phyloP scores from a whole-genome alignment of 2,888 invertebrate genomes.

The Sinelater perroti region DNA sequence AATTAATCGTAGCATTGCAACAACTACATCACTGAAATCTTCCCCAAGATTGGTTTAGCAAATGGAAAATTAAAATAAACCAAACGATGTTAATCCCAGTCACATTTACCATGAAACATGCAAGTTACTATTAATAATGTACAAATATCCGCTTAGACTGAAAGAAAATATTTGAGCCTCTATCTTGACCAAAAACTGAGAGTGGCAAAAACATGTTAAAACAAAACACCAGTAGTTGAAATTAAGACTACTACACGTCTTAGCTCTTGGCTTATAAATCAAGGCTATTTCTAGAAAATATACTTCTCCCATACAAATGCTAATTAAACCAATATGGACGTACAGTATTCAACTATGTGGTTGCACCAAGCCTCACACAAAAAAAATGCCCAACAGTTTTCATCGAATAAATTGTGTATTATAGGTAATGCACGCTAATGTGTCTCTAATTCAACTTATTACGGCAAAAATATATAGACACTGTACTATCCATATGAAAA shows the following conservation, averaged over 20 bases:
- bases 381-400: too few species aligned
- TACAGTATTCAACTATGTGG: too few species aligned
- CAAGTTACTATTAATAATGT: neutral
- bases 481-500: too few species aligned
- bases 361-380: too few species aligned
- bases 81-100: neutral
- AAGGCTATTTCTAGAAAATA: neutral
- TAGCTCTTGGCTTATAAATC: neutral
- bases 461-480: too few species aligned
- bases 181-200: neutral
- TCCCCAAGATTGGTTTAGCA: neutral
- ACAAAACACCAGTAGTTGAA: neutral
- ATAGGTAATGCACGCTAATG: too few species aligned
- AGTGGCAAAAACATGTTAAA: neutral
- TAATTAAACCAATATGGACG: too few species aligned
- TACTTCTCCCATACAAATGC: neutral
- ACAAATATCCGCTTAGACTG: too few species aligned
- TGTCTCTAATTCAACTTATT: too few species aligned
- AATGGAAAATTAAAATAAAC: neutral
- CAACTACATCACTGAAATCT: neutral
- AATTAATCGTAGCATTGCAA: neutral
- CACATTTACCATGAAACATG: neutral
- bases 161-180: neutral
- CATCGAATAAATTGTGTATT: too few species aligned
- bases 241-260: neutral